Evolutionary conservation across 2,797 vertebrate species (phyloP).

Genomic region (Platalea minor): DNA sequence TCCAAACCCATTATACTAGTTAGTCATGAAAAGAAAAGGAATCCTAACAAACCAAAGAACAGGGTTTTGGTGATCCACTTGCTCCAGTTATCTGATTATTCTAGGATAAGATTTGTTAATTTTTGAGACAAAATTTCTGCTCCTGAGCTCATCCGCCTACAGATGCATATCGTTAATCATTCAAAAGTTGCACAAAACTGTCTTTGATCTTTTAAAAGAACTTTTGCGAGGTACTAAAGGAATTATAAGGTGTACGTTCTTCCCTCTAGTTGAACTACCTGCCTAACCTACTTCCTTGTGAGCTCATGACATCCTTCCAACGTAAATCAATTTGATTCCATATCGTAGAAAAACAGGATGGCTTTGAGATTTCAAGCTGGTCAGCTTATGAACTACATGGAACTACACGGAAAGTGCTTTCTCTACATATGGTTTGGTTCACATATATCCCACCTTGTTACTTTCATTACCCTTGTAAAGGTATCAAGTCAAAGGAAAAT

Average conservation of each 20-base stretch:
- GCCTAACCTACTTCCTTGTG: not conserved
- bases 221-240: not conserved
- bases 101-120: not conserved
- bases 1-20: not conserved
- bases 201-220: slow-evolving; percentile 13
- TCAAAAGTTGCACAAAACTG: not conserved
- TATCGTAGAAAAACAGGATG: not conserved
- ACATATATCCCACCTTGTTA: not conserved
- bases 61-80: not conserved
- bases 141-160: not conserved
- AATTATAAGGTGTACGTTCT: not conserved
- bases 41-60: not conserved
- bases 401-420: not conserved
- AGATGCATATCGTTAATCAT: not conserved
- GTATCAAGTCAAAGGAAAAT: not conserved
- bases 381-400: not conserved
- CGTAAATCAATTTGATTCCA: not conserved
- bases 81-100: not conserved
- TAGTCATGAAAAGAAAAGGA: not conserved
- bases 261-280: not conserved
- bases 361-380: not conserved
- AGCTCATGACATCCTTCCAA: not conserved
- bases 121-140: not conserved
- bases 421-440: not conserved
- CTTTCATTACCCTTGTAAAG: not conserved